A percentile compares a stretch with the other conserved stretches of the same genome.
These are phyloP conservation scores for Platycheirus rosarum DNA, from an alignment of 2,888 invertebrate genomes.

Conservation along the genomic window DNA sequence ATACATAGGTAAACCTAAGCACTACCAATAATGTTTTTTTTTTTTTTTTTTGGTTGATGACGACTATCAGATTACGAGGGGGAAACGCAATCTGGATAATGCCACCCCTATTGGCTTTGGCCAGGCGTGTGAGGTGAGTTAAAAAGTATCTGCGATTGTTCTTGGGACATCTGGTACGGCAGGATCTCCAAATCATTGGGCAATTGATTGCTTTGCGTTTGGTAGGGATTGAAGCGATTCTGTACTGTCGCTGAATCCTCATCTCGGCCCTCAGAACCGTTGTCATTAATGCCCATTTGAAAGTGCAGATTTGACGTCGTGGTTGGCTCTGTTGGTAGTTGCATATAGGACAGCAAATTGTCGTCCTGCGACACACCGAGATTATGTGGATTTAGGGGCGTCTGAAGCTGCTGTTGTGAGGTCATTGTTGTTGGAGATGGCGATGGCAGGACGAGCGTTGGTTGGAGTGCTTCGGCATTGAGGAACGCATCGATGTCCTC, in stretches of 20 bases:
- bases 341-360: slow-evolving; percentile 81
- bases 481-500: slow-evolving; percentile 81
- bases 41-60: no score
- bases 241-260: slow-evolving; percentile 77
- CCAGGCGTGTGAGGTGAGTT: slow-evolving; percentile 77
- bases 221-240: slow-evolving; percentile 77
- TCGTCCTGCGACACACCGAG: slow-evolving; percentile 77
- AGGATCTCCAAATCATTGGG: slow-evolving; percentile 81
- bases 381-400: slow-evolving; percentile 53
- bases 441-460: slow-evolving; percentile 64
- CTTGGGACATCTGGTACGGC: slow-evolving; percentile 82
- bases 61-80: slow-evolving; percentile 61
- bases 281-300: slow-evolving; percentile 80
- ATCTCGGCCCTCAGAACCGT: slow-evolving; percentile 78
- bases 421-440: slow-evolving; percentile 51
- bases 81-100: slow-evolving; percentile 37
- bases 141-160: slow-evolving; percentile 82
- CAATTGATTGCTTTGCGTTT: slow-evolving; percentile 77
- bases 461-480: slow-evolving; percentile 79
- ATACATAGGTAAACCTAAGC: slow-evolving; percentile 30
- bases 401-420: slow-evolving; percentile 53
- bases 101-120: slow-evolving; percentile 72
- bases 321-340: slow-evolving; percentile 79
- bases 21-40: slow-evolving; percentile 7
- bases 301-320: slow-evolving; percentile 79